A percentile compares a stretch with the other conserved stretches of the same genome.
Conservation (phyloP, 2,888 invertebrate genomes). For the Netelia melanura region DNA sequence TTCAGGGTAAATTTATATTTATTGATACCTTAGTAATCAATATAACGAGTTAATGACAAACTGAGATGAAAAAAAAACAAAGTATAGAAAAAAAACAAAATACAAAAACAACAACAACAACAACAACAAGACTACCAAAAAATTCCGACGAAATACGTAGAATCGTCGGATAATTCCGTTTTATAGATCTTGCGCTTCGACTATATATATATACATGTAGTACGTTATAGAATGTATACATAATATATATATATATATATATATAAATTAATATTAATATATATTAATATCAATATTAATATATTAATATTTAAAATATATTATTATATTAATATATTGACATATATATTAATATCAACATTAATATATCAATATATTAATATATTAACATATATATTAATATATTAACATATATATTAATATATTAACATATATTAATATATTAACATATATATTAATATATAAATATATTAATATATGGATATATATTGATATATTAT, state of each 20-base stretch:
- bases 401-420: no score
- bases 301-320: background rate
- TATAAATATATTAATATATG: no score
- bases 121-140: slow-evolving; percentile 4
- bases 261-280: slow-evolving; percentile 2
- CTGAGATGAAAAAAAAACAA: slow-evolving; percentile 8
- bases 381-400: background rate
- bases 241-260: slow-evolving; percentile 4
- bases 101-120: background rate
- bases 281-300: background rate
- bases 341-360: no score
- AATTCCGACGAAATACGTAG: slow-evolving; percentile 35
- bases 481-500: background rate
- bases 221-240: slow-evolving; percentile 16
- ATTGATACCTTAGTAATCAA: slow-evolving; percentile 44
- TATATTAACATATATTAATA: no score
- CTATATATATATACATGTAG: slow-evolving; percentile 51
- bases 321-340: background rate
- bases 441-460: no score
- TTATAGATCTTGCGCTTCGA: slow-evolving; percentile 68
- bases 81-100: slow-evolving; percentile 4
- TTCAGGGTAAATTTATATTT: slow-evolving; percentile 69
- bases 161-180: slow-evolving; percentile 51
- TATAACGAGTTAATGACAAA: slow-evolving; percentile 9
- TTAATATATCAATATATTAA: background rate